Conservation (phyloP, 2,797 vertebrate genomes). For the Atherinosoma microstoma region DNA sequence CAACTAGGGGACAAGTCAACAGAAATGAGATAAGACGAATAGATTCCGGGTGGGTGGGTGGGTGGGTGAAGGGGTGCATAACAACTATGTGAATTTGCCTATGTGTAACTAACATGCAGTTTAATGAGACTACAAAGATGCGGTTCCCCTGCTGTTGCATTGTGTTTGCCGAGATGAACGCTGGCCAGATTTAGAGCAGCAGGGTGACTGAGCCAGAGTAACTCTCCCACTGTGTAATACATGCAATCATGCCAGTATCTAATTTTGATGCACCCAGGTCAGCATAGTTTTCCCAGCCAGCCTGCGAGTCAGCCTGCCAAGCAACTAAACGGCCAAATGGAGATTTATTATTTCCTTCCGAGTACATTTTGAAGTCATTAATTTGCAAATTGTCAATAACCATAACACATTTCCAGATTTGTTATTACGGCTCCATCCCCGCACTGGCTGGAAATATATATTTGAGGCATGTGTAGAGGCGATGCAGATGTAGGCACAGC, state of each 20-base stretch:
- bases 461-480: background rate
- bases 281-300: slow-evolving; percentile 67
- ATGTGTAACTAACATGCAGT: slow-evolving; percentile 55
- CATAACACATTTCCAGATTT: slow-evolving; percentile 24
- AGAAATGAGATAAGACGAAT: slow-evolving; percentile 20
- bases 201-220: slow-evolving; percentile 68
- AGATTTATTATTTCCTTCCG: slow-evolving; percentile 63
- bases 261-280: slow-evolving; percentile 78
- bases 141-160: slow-evolving; percentile 64
- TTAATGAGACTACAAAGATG: slow-evolving; percentile 65
- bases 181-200: slow-evolving; percentile 73
- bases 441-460: slow-evolving; percentile 12
- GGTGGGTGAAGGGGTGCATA: too few species aligned
- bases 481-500: slow-evolving; percentile 3
- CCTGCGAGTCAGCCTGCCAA: slow-evolving; percentile 49
- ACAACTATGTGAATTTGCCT: slow-evolving; percentile 23
- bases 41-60: slow-evolving; percentile 5
- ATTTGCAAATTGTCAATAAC: slow-evolving; percentile 35
- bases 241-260: slow-evolving; percentile 74
- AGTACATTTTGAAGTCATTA: slow-evolving; percentile 51
- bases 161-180: slow-evolving; percentile 71
- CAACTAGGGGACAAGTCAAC: slow-evolving; percentile 26
- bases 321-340: slow-evolving; percentile 60
- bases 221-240: slow-evolving; percentile 72
- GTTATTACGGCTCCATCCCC: slow-evolving; percentile 7